These are phyloP conservation scores for Pediacus dermestoides DNA, from an alignment of 2,888 invertebrate species.

Conservation along the genomic window DNA sequence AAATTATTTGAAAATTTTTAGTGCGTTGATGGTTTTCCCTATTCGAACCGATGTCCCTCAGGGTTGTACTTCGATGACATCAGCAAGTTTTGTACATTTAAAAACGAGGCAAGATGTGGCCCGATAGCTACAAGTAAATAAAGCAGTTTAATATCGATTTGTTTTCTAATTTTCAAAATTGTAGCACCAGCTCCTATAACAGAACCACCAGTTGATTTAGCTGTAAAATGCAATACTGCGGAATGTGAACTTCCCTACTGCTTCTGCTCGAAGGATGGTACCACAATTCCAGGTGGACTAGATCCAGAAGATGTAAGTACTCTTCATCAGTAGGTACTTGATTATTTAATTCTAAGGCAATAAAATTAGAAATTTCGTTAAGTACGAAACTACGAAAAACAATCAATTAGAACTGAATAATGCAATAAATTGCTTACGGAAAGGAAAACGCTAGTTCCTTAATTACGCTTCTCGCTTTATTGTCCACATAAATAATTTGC, in stretches of 20 bases:
- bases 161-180: conserved; percentile 27
- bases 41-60: conserved; percentile 83
- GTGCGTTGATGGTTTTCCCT: conserved; percentile 89
- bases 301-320: conserved; percentile 74
- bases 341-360: too few relatives aligned
- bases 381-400: too few relatives aligned
- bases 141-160: background rate
- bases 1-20: conserved; percentile 43
- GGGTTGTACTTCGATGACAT: conserved; percentile 88
- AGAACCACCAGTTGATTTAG: conserved; percentile 76
- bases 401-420: too few relatives aligned
- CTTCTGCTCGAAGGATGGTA: conserved; percentile 89
- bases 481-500: too few relatives aligned
- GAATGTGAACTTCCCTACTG: conserved; percentile 83
- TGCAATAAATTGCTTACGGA: too few relatives aligned
- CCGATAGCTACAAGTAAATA: conserved; percentile 83
- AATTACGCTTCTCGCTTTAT: too few relatives aligned
- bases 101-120: conserved; percentile 85
- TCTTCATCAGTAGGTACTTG: too few relatives aligned
- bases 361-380: too few relatives aligned
- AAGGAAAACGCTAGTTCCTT: too few relatives aligned
- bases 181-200: conserved; percentile 78
- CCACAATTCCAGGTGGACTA: conserved; percentile 78
- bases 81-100: conserved; percentile 86
- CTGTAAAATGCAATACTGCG: conserved; percentile 71